phyloP scores from a whole-genome alignment of 2,888 invertebrate genomes.

The Stomorhina lunata region DNA sequence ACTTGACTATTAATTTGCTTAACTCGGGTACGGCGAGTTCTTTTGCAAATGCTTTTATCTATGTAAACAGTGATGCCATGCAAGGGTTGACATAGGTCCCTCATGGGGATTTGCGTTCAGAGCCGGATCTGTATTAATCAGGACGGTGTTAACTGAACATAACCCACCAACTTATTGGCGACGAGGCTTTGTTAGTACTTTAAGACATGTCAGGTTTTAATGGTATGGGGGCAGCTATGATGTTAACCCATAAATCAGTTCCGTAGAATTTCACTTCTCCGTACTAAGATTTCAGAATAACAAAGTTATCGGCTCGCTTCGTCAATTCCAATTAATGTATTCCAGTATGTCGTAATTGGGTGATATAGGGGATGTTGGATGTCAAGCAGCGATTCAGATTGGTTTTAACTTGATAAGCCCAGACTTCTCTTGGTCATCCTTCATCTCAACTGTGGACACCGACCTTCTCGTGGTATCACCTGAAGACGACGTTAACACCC shows the following conservation, averaged over 20 bases:
- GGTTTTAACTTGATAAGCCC: too few relatives aligned
- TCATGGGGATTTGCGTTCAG: neutral
- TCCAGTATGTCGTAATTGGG: too few relatives aligned
- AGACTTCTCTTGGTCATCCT: too few relatives aligned
- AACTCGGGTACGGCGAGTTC: too few relatives aligned
- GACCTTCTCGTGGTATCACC: too few relatives aligned
- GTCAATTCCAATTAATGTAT: neutral
- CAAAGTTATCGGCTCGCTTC: neutral
- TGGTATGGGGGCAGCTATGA: neutral
- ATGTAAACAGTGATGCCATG: neutral
- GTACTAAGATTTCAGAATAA: neutral
- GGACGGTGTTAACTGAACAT: neutral
- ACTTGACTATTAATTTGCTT: too few relatives aligned
- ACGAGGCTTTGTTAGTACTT: neutral
- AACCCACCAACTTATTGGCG: neutral
- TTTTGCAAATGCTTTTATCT: too few relatives aligned
- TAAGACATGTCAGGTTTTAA: conserved; percentile 8
- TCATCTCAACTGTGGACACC: too few relatives aligned
- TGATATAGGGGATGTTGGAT: too few relatives aligned
- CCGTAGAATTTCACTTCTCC: neutral
- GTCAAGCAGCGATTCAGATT: too few relatives aligned
- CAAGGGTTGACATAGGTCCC: neutral
- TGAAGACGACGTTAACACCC: too few relatives aligned
- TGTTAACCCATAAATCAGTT: neutral
- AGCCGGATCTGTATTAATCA: neutral